phyloP scores from a whole-genome alignment of 2,113 vertebrate species.

The Catharus minimus region DNA sequence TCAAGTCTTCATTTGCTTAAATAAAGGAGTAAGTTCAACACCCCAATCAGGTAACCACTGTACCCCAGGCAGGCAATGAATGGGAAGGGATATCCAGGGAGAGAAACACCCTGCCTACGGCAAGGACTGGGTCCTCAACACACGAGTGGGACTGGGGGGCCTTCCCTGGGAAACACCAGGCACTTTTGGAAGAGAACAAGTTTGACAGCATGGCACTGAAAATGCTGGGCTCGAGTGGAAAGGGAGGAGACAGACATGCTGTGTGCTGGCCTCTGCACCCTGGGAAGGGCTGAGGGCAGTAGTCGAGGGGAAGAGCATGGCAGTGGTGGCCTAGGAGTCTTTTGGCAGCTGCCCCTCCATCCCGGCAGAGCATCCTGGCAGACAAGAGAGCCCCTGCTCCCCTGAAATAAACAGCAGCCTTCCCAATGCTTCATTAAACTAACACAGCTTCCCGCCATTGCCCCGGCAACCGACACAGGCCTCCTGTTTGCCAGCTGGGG shows the following conservation, averaged over 20 bases:
- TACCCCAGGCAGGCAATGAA: fast-evolving
- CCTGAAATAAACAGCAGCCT: slow-evolving; percentile 45
- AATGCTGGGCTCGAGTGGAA: fast-evolving
- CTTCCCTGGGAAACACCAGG: not conserved
- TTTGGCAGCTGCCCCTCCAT: not conserved
- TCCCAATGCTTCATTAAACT: slow-evolving; percentile 61
- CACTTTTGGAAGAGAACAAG: fast-evolving
- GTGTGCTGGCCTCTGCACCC: not conserved
- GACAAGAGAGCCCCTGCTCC: not conserved
- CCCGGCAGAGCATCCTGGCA: not conserved
- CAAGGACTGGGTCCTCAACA: fast-evolving
- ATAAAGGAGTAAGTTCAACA: not conserved
- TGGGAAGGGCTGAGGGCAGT: not conserved
- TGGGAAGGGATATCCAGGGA: not conserved
- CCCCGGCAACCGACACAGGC: slow-evolving; percentile 57
- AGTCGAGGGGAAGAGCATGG: not conserved
- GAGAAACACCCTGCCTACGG: not conserved
- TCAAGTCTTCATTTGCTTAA: slow-evolving; percentile 38
- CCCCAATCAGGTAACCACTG: not conserved
- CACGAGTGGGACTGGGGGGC: fast-evolving
- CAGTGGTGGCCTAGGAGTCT: not conserved
- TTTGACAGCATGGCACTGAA: not conserved
- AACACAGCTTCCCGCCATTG: slow-evolving; percentile 58
- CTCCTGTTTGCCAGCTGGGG: slow-evolving; percentile 66
- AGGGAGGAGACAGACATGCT: not conserved